Evolutionary conservation across 2,113 vertebrate species (phyloP), one percentile per base, ranked within the genome.

Genomic region (Muscicapa adusta): DNA sequence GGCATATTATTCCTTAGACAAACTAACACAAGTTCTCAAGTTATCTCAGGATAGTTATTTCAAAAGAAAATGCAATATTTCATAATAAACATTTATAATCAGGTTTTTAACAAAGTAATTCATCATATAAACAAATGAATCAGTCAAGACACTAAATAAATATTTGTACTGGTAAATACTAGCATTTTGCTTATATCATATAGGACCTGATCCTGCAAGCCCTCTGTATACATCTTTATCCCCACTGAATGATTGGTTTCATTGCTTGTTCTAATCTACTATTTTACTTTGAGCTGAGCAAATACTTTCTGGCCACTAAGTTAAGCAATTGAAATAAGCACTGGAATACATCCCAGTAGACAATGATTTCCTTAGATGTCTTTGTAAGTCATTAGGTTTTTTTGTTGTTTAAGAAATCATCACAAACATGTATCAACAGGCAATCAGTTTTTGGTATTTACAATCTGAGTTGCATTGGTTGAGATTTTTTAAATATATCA

Each of bases 151-250:
- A 95, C 88, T 96, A 96, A 97, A 97, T 97, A 97, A 97, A 95
- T 97, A 97, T 86, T 92, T 89, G 50, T 82, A 95, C 83, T 93
- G 85, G 74, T 96, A 97, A 91, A 94, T 94, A 94, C 66, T 92
- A 88, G 74, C 43, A 85, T 95, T 96, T 97, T 84, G 70, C 81
- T 94, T 93, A 50, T 88, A 91, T 67, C 68, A 67, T 56, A 63
- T 90, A 96, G 96, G 95, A 97, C 97, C 95, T 87, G 96, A 97
- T 96, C 96, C 96, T 85, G 96, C 97, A 97, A 97, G 96, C 92
- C 97, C 96, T 87, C 68, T 79, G 76, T 88, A 86, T 84, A 89
- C 31, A 74, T 81, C 75, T 91, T 84, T 94, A 96, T 94, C 94
- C 94, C 92, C 96, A 95, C 40, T 86, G 84, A 94, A 94, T 81